Evolutionary conservation across 1,140 invertebrate genomes (phyloP), one percentile per base, ranked within the genome.

Genomic region (Philopotamus ludificatus): DNA sequence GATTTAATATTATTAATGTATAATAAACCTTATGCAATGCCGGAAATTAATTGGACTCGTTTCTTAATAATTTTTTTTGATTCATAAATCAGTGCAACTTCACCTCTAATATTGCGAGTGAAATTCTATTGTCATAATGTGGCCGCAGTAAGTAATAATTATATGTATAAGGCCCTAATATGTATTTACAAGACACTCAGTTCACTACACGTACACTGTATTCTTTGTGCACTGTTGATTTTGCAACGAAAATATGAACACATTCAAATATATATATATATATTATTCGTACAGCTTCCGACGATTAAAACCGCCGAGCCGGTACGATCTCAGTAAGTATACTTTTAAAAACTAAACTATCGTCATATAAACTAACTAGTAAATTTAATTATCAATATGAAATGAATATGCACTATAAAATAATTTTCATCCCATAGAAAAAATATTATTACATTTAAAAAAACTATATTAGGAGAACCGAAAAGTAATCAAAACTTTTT

Each of bases 151-250:
- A 25, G 61, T 65, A 67, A 63, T 65, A 60, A 59, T 63, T 60
- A 60, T 42, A 26, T 49, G 22, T 60, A 70, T 70, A 70, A 70
- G 68, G 68, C 68, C 65, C 68, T 70, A 70, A 66, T 60, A 70
- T 67, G 68, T 70, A 70, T 70, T 55, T 70, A 67, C 68, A 70
- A 70, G 65, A 67, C 68, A 66, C 68, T 66, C 60, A 59, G 51
- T 62, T 69, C 63, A 41, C 54, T 60, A 47, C 39, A 41, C 20
- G 42, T 45, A 63, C 51, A 62, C 26, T 26, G 20, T 39, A 63
- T 28, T 16, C 3, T 18, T 3, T 23, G 20, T 58, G 44, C 16
- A 68, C 51, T 57, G 42, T 16, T n/a, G 23, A 54, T 26, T 47
- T 49, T 60, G 57, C 57, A 60, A 60, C 54, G 18, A 60, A 47